Evolutionary conservation across 1,140 invertebrate species (phyloP).

Genomic region (Heliconius hewitsoni): DNA sequence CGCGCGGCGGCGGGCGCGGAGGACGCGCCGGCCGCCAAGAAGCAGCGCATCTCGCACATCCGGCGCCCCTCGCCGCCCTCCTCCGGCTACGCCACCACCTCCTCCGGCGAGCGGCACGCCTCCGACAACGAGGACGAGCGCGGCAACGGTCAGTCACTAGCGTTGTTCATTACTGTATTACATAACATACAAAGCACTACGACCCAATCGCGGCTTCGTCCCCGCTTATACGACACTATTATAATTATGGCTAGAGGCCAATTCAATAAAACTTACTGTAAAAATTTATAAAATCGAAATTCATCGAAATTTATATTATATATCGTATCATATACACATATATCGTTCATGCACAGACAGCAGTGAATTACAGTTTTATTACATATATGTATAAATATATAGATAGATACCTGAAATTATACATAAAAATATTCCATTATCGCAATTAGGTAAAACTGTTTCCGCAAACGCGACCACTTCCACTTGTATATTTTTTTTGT

Average conservation of each 20-base stretch:
- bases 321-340: no score
- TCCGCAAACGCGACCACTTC: conserved; percentile 25
- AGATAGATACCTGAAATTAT: background rate
- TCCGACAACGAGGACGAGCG: conserved; percentile 79
- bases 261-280: no score
- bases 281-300: no score
- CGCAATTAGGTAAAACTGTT: conserved; percentile 21
- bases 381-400: no score
- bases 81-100: conserved; percentile 75
- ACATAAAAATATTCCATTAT: conserved; percentile 8
- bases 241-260: no score
- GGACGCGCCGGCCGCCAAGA: conserved; percentile 85
- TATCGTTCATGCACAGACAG: no score
- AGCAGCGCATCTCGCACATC: conserved; percentile 91
- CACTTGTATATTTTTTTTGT: background rate
- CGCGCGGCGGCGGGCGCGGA: conserved; percentile 79
- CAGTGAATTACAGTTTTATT: no score
- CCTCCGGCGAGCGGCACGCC: conserved; percentile 76
- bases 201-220: no score
- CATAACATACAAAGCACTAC: no score
- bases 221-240: no score
- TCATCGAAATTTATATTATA: no score
- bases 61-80: conserved; percentile 81
- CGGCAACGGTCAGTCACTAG: conserved; percentile 64
- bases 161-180: no score